Evolutionary conservation across 1,140 invertebrate genomes (phyloP).

Genomic region (Aricia agestis): DNA sequence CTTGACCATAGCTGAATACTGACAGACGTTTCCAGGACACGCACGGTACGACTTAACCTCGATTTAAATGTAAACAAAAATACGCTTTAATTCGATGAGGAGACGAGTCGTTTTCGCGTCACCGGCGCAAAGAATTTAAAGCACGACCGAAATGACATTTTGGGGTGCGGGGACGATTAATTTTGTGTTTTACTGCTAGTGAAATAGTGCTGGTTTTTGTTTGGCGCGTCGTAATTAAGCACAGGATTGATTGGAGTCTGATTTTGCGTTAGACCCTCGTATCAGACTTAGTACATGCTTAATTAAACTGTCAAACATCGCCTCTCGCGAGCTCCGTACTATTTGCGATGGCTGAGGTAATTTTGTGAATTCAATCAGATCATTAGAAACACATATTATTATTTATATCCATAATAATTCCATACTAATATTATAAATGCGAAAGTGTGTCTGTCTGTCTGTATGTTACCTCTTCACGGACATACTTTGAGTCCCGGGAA

Average conservation of each 20-base stretch:
- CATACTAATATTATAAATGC: no score
- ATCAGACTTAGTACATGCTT: slow-evolving; percentile 50
- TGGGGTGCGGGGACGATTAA: neutral
- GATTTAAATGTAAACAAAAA: slow-evolving; percentile 4
- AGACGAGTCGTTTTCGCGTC: slow-evolving; percentile 17
- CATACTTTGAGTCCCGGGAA: no score
- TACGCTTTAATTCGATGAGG: slow-evolving; percentile 7
- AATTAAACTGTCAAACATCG: slow-evolving; percentile 59
- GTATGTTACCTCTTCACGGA: no score
- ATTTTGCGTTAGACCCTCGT: slow-evolving; percentile 50
- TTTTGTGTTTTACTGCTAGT: slow-evolving; percentile 2
- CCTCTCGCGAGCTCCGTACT: slow-evolving; percentile 34
- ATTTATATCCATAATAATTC: neutral
- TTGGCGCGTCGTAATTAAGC: slow-evolving; percentile 28
- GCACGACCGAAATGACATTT: slow-evolving; percentile 9
- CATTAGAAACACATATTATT: neutral
- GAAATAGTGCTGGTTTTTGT: slow-evolving; percentile 8
- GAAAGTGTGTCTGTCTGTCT: no score
- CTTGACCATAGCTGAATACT: slow-evolving; percentile 31
- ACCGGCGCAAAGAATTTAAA: neutral
- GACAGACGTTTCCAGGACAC: slow-evolving; percentile 24
- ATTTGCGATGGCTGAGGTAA: slow-evolving; percentile 30
- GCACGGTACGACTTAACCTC: slow-evolving; percentile 7
- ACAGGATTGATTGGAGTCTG: slow-evolving; percentile 47
- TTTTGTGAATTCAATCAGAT: slow-evolving; percentile 21